phyloP scores from a whole-genome alignment of 1,140 invertebrate genomes.

The Tetramorium simillimum region DNA sequence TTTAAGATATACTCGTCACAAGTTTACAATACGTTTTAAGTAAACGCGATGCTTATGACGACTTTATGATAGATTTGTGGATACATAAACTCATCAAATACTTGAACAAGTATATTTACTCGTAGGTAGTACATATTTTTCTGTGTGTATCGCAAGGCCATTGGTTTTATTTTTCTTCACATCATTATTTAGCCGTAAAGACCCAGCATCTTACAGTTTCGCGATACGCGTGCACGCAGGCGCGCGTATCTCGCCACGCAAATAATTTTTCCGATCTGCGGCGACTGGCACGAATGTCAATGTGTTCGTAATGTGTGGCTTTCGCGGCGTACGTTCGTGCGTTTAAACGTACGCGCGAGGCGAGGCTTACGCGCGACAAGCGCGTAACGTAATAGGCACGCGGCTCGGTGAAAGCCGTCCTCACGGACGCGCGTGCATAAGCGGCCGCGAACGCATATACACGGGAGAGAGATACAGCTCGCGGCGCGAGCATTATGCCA shows the following conservation, averaged over 20 bases:
- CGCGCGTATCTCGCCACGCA: conserved; percentile 11
- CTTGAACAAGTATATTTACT: no score
- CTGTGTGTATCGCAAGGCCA: not conserved
- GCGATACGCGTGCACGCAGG: not conserved
- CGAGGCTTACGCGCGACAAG: conserved; percentile 65
- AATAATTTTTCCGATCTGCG: conserved; percentile 76
- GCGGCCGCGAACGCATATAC: not conserved
- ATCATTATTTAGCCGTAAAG: not conserved
- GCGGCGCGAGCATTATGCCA: conserved; percentile 72
- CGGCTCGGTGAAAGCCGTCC: conserved; percentile 78
- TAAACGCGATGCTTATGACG: no score
- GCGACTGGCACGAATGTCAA: conserved; percentile 82
- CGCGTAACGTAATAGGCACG: conserved; percentile 78
- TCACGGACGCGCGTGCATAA: conserved; percentile 61
- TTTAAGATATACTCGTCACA: no score
- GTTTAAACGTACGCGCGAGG: conserved; percentile 77
- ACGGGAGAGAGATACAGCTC: conserved; percentile 32
- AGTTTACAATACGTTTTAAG: no score
- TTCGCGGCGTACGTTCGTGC: conserved; percentile 62
- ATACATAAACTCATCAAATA: no score
- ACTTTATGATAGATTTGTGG: no score
- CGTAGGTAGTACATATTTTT: no score
- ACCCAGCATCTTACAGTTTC: not conserved
- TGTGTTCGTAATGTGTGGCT: conserved; percentile 74
- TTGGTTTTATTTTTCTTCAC: not conserved